A percentile compares a stretch with the other conserved stretches of the same genome.
These are phyloP conservation scores for Troilus luridus DNA, from an alignment of 2,888 invertebrate genomes.

Conservation along the genomic window DNA sequence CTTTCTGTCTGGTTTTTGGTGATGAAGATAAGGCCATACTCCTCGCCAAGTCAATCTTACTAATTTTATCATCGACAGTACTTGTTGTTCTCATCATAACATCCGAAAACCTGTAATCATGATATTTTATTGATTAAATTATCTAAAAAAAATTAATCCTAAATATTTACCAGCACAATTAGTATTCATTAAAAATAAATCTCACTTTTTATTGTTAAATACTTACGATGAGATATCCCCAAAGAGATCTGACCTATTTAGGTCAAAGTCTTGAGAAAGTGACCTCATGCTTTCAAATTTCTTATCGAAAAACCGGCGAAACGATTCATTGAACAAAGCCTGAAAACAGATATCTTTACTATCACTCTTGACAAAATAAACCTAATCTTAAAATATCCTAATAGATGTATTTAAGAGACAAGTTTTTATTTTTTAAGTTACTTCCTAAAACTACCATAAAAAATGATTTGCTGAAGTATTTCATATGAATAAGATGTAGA, in stretches of 20 bases:
- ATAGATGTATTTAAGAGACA: no score
- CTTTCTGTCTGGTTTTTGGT: conserved; percentile 47
- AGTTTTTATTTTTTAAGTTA: no score
- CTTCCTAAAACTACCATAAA: no score
- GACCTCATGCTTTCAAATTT: conserved; percentile 69
- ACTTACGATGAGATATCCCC: conserved; percentile 21
- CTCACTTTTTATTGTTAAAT: neutral
- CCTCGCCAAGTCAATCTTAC: neutral
- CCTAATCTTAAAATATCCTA: neutral
- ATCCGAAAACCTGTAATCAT: conserved; percentile 13
- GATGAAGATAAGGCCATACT: conserved; percentile 3
- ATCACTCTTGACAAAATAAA: neutral
- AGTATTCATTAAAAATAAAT: neutral
- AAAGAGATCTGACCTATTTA: conserved; percentile 38
- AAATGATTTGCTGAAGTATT: no score
- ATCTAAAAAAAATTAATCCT: neutral
- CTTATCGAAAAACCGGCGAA: conserved; percentile 78
- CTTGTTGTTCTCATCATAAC: neutral
- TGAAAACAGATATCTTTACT: conserved; percentile 58
- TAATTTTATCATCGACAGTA: neutral
- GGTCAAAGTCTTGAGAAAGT: conserved; percentile 32
- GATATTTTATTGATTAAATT: neutral
- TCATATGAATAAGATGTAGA: no score
- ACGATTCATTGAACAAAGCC: conserved; percentile 75
- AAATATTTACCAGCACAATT: neutral